These are phyloP conservation scores for Meloidogyne chitwoodi DNA, from an alignment of 1,140 invertebrate genomes.

Conservation along the genomic window DNA sequence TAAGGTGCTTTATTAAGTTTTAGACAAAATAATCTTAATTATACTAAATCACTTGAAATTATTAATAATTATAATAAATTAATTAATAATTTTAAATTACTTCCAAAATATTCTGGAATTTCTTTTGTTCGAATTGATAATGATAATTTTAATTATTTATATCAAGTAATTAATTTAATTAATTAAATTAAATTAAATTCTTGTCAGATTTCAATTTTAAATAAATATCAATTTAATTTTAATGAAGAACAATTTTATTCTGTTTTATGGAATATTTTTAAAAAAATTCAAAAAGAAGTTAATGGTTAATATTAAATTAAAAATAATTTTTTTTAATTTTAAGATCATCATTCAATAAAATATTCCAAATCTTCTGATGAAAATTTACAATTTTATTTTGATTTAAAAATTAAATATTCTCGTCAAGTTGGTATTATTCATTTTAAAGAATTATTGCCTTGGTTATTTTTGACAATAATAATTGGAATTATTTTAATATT, in stretches of 20 bases:
- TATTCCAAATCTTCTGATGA: background rate
- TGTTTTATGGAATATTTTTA: background rate
- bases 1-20: background rate
- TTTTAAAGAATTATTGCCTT: background rate
- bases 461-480: background rate
- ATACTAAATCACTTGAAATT: background rate
- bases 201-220: background rate
- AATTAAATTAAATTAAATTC: background rate
- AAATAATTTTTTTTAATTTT: background rate
- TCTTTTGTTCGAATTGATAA: conserved; percentile 4
- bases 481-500: background rate
- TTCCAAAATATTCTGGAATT: background rate
- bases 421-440: background rate
- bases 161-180: conserved; percentile 3
- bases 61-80: background rate
- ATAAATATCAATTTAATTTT: background rate
- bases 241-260: background rate
- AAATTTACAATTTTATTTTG: background rate
- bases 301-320: background rate
- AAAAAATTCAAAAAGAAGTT: background rate
- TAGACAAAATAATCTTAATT: background rate
- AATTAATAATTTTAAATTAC: background rate
- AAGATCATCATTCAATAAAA: background rate
- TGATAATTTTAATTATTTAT: background rate
- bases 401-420: background rate